Evolutionary conservation across 2,797 vertebrate species (phyloP), one percentile per base, ranked within the genome.

Genomic region (Loriculus beryllinus): DNA sequence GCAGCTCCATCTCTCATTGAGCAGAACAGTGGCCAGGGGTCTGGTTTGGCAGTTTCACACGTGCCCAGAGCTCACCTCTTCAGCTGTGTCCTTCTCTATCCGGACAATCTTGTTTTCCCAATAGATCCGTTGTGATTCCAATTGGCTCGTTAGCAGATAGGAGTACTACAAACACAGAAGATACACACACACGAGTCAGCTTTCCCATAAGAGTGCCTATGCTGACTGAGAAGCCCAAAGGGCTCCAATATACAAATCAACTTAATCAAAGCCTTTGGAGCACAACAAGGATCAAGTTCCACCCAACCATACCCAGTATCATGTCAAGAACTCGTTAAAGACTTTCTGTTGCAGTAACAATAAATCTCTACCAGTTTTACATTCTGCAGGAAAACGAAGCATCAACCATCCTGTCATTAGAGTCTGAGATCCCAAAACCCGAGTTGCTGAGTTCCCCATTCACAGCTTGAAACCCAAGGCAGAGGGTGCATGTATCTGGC

Each of bases 71-170:
- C 97, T 98, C 96, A 99, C 99, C 98, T 99, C 99, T 91, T 99
- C 99, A 7, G 99, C 98, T 0, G 99, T 99, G 93, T 99, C 99
- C 94, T 99, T 99, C 97, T 99, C 99, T 96, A 99, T 98, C 43
- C 99, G 98, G 54, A 99, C 98, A 3, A 99, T 99, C 98, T 99
- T 99, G 94, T 99, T 99, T 97, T 99, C 99, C 99, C 99, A 99
- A 90, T 99, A 99, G 95, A 99, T 99, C 51, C 99, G 97, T 76
- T 99, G 99, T 7, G 99, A 99, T 76, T 99, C 99, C 98, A 99
- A 98, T 91, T 99, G 99, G 94, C 99, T 99, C 2, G 99, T 99
- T 89, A 99, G 98, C 96, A 99, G 96, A 96, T 99, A 99, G 0
- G 99, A 99, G 95, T 99, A 99, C 99, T 99, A 67, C 26, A 83